These are phyloP conservation scores for Chelonia mydas DNA, from an alignment of 2,797 vertebrate species.

Conservation along the genomic window DNA sequence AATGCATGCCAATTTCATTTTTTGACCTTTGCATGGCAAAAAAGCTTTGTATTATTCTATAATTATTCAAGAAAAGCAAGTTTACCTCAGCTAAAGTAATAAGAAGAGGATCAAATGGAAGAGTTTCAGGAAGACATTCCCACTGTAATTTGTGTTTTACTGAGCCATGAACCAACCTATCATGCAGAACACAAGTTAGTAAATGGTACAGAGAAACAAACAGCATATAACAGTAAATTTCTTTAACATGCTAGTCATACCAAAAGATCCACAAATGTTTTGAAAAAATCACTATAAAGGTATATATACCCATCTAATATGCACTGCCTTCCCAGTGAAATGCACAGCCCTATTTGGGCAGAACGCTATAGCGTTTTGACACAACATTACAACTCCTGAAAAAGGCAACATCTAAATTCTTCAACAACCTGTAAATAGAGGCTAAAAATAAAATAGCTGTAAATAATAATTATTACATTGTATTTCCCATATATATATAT, in stretches of 20 bases:
- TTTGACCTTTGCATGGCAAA: background rate
- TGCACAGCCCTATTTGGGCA: background rate
- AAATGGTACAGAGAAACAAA: background rate
- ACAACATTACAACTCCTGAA: background rate
- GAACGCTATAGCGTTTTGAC: background rate
- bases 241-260: background rate
- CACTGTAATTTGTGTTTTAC: slow-evolving; percentile 85
- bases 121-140: slow-evolving; percentile 81
- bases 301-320: background rate
- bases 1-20: background rate
- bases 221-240: background rate
- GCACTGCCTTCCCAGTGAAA: background rate
- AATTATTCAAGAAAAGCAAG: background rate
- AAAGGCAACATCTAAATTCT: background rate
- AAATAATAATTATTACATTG: background rate
- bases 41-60: background rate
- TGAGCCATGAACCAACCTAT: slow-evolving; percentile 85
- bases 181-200: slow-evolving; percentile 29
- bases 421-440: background rate
- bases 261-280: background rate
- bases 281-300: background rate
- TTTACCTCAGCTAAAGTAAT: slow-evolving; percentile 85
- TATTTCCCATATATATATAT: background rate
- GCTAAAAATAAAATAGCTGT: background rate
- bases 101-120: slow-evolving; percentile 86